Conservation (phyloP, 2,113 vertebrate genomes). For the Irena cyanogastra region DNA sequence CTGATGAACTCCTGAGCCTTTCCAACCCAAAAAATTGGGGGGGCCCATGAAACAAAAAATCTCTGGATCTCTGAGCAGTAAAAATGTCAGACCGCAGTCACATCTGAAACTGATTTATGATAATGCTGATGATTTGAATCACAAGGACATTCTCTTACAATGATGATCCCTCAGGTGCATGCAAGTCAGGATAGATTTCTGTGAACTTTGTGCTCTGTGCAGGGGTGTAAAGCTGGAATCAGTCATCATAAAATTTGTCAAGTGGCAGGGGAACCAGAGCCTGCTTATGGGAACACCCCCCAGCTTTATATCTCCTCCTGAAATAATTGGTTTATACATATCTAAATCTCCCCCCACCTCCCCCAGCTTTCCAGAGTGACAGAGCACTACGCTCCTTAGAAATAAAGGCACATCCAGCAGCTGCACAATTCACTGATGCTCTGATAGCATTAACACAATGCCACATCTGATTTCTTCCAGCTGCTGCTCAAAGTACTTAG, state of each 20-base stretch:
- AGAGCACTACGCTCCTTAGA: background rate
- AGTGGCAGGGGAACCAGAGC: background rate
- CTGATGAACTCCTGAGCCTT: background rate
- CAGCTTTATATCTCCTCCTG: background rate
- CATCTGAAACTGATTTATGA: background rate
- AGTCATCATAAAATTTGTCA: background rate
- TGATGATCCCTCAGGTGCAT: background rate
- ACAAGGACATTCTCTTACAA: background rate
- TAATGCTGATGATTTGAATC: background rate
- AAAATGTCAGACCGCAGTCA: background rate
- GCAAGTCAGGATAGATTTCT: background rate
- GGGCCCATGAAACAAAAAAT: background rate
- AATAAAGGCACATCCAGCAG: background rate
- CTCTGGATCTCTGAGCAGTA: background rate
- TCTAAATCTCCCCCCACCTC: background rate
- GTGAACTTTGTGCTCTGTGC: background rate
- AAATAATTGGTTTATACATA: background rate
- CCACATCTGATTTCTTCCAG: background rate
- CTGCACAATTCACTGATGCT: background rate
- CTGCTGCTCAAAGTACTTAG: background rate
- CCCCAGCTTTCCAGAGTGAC: background rate
- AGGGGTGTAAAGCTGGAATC: background rate
- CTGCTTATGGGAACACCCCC: background rate
- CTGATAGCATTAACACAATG: background rate
- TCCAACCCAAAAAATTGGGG: background rate